Evolutionary conservation across 2,113 vertebrate species (phyloP).

Genomic region (Fulica atra): DNA sequence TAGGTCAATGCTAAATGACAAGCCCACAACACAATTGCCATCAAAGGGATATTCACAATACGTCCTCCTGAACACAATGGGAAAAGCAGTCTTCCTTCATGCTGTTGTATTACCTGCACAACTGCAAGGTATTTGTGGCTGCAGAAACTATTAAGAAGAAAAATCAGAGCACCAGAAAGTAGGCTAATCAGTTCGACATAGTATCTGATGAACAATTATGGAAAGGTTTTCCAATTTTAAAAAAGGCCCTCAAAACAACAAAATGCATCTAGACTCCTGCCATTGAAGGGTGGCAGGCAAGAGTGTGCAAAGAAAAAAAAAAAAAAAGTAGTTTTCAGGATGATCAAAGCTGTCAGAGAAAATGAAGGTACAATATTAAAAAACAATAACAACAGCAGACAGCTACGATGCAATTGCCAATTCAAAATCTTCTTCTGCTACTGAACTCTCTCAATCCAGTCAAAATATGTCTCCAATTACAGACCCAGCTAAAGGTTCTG

Average conservation of each 20-base stretch:
- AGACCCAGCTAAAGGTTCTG: background rate
- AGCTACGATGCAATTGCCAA: background rate
- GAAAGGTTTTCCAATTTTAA: background rate
- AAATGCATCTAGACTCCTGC: background rate
- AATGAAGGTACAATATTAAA: background rate
- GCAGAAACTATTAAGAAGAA: background rate
- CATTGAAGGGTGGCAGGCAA: background rate
- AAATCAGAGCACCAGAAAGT: background rate
- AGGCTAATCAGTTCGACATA: background rate
- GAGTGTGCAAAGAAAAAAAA: background rate
- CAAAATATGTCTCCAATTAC: background rate
- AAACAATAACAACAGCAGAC: background rate
- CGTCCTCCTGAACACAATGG: background rate
- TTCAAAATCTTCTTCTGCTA: background rate
- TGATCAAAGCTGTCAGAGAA: constrained; percentile 12
- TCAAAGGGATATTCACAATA: background rate
- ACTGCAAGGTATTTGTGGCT: background rate
- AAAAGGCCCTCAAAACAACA: background rate
- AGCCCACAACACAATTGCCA: background rate
- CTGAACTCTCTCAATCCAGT: background rate
- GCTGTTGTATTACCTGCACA: background rate
- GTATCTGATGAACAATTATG: background rate
- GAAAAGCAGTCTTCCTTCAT: background rate
- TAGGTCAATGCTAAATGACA: background rate
- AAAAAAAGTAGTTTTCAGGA: background rate